Evolutionary conservation across 2,888 invertebrate species (phyloP), one percentile per base, ranked within the genome.

Genomic region (Philereme vetulata): DNA sequence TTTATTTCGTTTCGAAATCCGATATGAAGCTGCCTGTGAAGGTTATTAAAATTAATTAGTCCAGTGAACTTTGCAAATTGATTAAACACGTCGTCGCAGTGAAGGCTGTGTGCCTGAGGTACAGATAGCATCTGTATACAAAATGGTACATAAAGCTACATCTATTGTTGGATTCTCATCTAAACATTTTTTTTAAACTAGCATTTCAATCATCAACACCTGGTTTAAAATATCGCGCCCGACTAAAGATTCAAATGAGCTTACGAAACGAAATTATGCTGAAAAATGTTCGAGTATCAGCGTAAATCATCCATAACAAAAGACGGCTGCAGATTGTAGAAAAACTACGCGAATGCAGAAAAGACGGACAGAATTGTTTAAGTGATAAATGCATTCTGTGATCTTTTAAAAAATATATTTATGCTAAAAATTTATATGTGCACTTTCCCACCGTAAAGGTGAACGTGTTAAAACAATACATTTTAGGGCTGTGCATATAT

Each of bases 221-320:
- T 70, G 63, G 50, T 53, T 55, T 43, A 49, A 60, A 66, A 66
- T 65, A 65, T 66, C 60, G 62, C 61, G 64, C 59, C 59, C 62
- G 65, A 61, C 62, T 60, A 50, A 62, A 66, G 56, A 54, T 62
- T 60, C 49, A 64, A 67, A 67, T 65, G 67, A 65, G 65, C 62
- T 66, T 51, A 65, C 71, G 68, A 72, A 75, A 74, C 73, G 75
- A 76, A 71, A 77, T 72, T 76, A 76, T 72, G 67, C 71, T 78
- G 79, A 68, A 74, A 77, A 79, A 77, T 77, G 77, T 70, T 71
- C 65, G 67, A 75, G 72, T 74, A 78, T 80, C 78, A 80, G 71
- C 77, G 77, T 80, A 80, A 80, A 78, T 80, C 80, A 78, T 71
- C 65, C 69, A 54, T 70, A 76, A 80, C 80, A 79, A 80, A 75